Evolutionary conservation across 2,888 invertebrate species (phyloP).

Genomic region (Drosophila mayaguana): DNA sequence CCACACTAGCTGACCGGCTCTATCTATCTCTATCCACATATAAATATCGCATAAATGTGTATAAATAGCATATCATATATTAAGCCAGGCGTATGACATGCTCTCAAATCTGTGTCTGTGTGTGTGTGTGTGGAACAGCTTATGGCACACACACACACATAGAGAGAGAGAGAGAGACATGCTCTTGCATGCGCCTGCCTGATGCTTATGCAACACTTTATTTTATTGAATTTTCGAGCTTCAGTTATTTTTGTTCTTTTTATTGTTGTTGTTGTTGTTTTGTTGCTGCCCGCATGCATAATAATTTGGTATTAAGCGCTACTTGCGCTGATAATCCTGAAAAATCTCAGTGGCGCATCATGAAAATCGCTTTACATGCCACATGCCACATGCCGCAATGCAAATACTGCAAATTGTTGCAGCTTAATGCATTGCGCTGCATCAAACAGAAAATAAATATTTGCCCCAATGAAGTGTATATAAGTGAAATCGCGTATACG

Average conservation of each 20-base stretch:
- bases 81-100: constrained; percentile 26
- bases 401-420: constrained; percentile 37
- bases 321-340: constrained; percentile 65
- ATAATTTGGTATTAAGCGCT: constrained; percentile 76
- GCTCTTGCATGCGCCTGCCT: constrained; percentile 51
- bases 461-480: not conserved
- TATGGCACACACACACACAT: constrained; percentile 9
- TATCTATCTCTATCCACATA: constrained; percentile 4
- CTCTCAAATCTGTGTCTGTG: not conserved
- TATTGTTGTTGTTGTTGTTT: constrained; percentile 5
- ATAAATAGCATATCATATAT: constrained; percentile 36
- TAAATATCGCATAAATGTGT: constrained; percentile 31
- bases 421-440: constrained; percentile 16
- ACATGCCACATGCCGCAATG: constrained; percentile 7
- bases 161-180: constrained; percentile 8
- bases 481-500: constrained; percentile 52
- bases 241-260: constrained; percentile 15
- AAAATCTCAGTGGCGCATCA: constrained; percentile 62
- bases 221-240: constrained; percentile 21
- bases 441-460: constrained; percentile 44
- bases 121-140: constrained; percentile 29
- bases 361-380: constrained; percentile 55
- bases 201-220: constrained; percentile 36
- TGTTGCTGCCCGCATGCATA: constrained; percentile 71
- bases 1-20: not conserved